These are phyloP conservation scores for Coranthus polyacanthus DNA, from an alignment of 2,797 vertebrate genomes.

Conservation along the genomic window DNA sequence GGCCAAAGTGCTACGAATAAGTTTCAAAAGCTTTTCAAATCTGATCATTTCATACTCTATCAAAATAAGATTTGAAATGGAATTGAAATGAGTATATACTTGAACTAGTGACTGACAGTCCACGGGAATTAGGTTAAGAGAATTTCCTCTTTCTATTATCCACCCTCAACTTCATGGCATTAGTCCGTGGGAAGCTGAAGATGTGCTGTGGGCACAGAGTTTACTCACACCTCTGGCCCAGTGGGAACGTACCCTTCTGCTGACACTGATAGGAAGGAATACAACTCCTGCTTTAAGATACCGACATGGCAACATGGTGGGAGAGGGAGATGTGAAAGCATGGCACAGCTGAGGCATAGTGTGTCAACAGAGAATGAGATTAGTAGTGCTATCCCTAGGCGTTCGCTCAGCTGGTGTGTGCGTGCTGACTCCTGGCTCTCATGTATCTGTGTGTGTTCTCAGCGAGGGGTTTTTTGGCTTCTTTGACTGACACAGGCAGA, in stretches of 20 bases:
- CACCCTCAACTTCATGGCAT: neutral
- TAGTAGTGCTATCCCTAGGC: conserved; percentile 67
- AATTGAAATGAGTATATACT: too few species aligned
- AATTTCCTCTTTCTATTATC: neutral
- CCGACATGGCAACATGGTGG: conserved; percentile 24
- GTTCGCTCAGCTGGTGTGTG: conserved; percentile 53
- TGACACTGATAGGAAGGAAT: conserved; percentile 57
- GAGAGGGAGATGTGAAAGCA: conserved; percentile 54
- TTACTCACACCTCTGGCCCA: conserved; percentile 36
- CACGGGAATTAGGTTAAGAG: too few species aligned
- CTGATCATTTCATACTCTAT: neutral
- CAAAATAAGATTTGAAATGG: too few species aligned
- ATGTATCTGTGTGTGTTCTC: conserved; percentile 64
- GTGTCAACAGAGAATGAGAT: conserved; percentile 77
- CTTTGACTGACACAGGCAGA: conserved; percentile 69
- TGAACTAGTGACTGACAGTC: too few species aligned
- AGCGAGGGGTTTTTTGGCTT: conserved; percentile 58
- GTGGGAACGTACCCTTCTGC: conserved; percentile 67
- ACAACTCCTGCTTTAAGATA: conserved; percentile 55
- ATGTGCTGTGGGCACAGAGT: conserved; percentile 48
- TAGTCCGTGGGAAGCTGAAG: conserved; percentile 48
- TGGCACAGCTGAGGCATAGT: conserved; percentile 62
- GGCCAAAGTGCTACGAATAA: conserved; percentile 24
- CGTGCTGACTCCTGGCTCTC: conserved; percentile 45
- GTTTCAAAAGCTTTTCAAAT: too few species aligned